These are phyloP conservation scores for Diadegma fenestrale DNA, from an alignment of 2,888 invertebrate species.

Conservation along the genomic window DNA sequence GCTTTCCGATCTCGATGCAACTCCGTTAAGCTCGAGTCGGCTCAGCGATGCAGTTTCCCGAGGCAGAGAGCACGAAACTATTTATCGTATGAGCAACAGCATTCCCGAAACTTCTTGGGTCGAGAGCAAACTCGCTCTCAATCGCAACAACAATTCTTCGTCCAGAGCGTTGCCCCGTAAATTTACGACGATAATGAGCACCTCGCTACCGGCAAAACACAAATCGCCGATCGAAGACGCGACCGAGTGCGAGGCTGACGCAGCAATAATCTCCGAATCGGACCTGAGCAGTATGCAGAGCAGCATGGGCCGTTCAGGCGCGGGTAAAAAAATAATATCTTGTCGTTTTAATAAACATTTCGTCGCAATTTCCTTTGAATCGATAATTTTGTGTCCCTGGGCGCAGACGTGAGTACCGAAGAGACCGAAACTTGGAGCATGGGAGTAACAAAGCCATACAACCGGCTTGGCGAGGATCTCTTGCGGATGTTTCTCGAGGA, in stretches of 20 bases:
- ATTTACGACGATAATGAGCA: conserved; percentile 80
- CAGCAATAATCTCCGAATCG: conserved; percentile 84
- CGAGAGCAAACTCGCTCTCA: conserved; percentile 87
- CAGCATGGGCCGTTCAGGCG: conserved; percentile 85
- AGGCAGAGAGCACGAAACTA: conserved; percentile 78
- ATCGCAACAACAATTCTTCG: conserved; percentile 87
- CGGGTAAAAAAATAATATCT: conserved; percentile 75
- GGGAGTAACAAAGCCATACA: conserved; percentile 81
- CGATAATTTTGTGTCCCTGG: background rate
- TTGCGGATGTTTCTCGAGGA: conserved; percentile 96
- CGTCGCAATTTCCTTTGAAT: background rate
- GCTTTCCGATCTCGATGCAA: conserved; percentile 92
- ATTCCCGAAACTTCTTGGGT: conserved; percentile 90
- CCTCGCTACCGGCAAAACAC: conserved; percentile 79
- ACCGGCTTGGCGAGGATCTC: conserved; percentile 93
- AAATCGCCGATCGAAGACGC: conserved; percentile 81
- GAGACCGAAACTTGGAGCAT: conserved; percentile 85
- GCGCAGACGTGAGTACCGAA: conserved; percentile 83
- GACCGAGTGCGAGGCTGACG: conserved; percentile 78
- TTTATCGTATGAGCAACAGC: conserved; percentile 88
- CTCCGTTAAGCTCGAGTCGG: conserved; percentile 86
- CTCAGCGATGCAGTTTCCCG: conserved; percentile 73
- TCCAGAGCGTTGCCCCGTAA: conserved; percentile 78
- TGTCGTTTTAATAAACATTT: background rate
- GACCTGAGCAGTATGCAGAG: conserved; percentile 86